Percentiles rank a stretch among this genome's conserved stretches.
phyloP scores from a whole-genome alignment of 2,113 vertebrate genomes.

The Crocuta crocuta region DNA sequence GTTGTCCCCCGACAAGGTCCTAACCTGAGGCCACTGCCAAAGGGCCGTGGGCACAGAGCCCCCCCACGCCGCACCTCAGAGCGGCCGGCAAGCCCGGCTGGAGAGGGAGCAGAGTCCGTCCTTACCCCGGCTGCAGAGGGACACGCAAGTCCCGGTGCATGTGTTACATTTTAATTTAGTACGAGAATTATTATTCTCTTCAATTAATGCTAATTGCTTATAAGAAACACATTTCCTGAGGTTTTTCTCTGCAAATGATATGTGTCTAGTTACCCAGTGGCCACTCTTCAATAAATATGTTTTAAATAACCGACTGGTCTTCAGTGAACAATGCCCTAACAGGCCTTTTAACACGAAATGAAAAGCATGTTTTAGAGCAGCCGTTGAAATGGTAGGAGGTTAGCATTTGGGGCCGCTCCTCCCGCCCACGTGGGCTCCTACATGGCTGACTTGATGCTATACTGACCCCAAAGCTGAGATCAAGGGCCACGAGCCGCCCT shows the following conservation, averaged over 20 bases:
- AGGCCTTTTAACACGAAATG: not conserved
- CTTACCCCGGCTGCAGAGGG: not conserved
- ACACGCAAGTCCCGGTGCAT: accelerated
- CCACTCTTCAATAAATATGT: not conserved
- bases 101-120: no score
- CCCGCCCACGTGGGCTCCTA: accelerated
- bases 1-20: not conserved
- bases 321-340: not conserved
- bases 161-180: not conserved
- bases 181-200: not conserved
- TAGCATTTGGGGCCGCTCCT: not conserved
- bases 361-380: not conserved
- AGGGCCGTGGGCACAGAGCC: not conserved
- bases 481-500: not conserved
- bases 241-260: not conserved
- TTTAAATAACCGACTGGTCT: not conserved
- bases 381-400: not conserved
- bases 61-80: not conserved
- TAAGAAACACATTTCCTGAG: slow-evolving; percentile 9
- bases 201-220: not conserved
- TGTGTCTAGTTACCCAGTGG: not conserved
- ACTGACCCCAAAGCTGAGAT: not conserved
- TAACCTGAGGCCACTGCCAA: accelerated
- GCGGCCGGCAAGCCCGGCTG: accelerated
- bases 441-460: not conserved